Evolutionary conservation across 2,888 invertebrate species (phyloP).

Genomic region (Nemapogon koenigi): DNA sequence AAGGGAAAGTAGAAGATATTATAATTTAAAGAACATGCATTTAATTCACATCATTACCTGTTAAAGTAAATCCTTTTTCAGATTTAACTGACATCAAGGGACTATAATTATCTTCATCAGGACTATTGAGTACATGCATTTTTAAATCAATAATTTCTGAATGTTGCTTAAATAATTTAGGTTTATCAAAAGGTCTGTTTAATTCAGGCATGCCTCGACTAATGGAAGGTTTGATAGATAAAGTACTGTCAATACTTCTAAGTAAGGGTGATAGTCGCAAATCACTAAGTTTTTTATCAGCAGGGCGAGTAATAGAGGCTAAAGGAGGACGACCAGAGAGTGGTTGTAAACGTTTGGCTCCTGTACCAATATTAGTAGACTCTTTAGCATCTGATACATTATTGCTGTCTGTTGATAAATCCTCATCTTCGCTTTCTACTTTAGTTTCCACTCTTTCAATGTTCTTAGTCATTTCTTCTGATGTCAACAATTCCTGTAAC

Average conservation of each 20-base stretch:
- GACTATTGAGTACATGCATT: slow-evolving; percentile 45
- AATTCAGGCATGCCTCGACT: slow-evolving; percentile 39
- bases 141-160: slow-evolving; percentile 56
- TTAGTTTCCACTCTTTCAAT: slow-evolving; percentile 55
- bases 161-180: slow-evolving; percentile 51
- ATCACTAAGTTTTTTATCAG: slow-evolving; percentile 42
- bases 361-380: slow-evolving; percentile 18
- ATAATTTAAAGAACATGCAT: too few relatives aligned
- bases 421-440: slow-evolving; percentile 58
- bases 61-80: slow-evolving; percentile 51
- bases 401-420: slow-evolving; percentile 49
- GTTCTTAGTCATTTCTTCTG: slow-evolving; percentile 54
- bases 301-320: slow-evolving; percentile 34
- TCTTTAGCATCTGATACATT: slow-evolving; percentile 40
- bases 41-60: too few relatives aligned
- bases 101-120: slow-evolving; percentile 42
- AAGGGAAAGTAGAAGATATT: too few relatives aligned
- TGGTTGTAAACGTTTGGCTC: slow-evolving; percentile 34
- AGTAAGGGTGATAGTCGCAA: slow-evolving; percentile 45
- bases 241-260: slow-evolving; percentile 37
- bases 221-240: slow-evolving; percentile 33
- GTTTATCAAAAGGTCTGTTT: slow-evolving; percentile 40
- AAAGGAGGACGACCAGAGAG: slow-evolving; percentile 40
- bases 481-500: slow-evolving; percentile 54
- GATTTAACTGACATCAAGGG: slow-evolving; percentile 32